Conservation (phyloP, 2,113 vertebrate species). For the Gymnarchus niloticus region DNA sequence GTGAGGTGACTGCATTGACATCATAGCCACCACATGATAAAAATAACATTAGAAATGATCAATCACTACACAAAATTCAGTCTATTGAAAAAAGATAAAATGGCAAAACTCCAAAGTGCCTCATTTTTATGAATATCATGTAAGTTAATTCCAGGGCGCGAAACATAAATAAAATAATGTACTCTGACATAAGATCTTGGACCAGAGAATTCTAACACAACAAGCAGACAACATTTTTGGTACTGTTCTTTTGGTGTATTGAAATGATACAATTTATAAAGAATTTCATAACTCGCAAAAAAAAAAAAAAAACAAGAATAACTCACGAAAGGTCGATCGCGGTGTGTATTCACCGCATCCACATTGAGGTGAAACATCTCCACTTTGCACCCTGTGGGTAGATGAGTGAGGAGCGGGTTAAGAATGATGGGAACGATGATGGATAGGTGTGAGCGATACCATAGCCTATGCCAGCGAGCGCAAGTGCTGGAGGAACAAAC, state of each 20-base stretch:
- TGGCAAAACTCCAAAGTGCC: slow-evolving; percentile 3
- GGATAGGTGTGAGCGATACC: not conserved
- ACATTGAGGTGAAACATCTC: slow-evolving; percentile 82
- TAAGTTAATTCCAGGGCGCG: not conserved
- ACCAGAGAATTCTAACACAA: not conserved
- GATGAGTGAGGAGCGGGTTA: slow-evolving; percentile 5
- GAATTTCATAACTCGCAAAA: not conserved
- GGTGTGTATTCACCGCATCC: slow-evolving; percentile 91
- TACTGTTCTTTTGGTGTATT: not conserved
- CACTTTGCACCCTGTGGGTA: slow-evolving; percentile 83
- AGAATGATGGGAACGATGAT: not conserved
- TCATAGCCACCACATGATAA: not conserved
- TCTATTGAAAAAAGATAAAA: slow-evolving; percentile 9
- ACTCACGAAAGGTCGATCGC: slow-evolving; percentile 85
- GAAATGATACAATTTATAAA: not conserved
- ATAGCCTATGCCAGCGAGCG: not conserved
- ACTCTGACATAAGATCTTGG: not conserved
- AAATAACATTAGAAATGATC: not conserved
- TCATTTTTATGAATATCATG: not conserved
- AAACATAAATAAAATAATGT: not conserved
- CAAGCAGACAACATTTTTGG: not conserved
- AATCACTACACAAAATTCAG: not conserved
- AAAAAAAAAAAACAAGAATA: not conserved
- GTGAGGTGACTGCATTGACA: not conserved
- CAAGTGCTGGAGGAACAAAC: not conserved